phyloP scores from a whole-genome alignment of 2,113 vertebrate genomes.

The Leucosticte australis region DNA sequence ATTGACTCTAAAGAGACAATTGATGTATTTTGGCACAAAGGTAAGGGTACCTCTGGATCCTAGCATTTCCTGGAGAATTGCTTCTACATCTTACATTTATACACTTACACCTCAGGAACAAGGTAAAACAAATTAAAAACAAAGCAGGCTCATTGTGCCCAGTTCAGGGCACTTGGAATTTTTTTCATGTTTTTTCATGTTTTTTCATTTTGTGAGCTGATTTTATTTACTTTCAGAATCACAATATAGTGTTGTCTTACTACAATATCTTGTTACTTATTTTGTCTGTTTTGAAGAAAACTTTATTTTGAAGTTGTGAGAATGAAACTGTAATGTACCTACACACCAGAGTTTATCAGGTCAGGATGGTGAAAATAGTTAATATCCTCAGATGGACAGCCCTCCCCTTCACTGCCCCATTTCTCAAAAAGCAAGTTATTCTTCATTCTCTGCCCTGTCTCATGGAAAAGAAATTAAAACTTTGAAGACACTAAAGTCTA shows the following conservation, averaged over 20 bases:
- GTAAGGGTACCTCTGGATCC: background rate
- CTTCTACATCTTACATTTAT: background rate
- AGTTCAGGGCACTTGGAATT: background rate
- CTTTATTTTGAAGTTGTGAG: background rate
- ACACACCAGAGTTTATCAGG: background rate
- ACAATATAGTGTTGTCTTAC: background rate
- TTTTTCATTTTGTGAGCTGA: background rate
- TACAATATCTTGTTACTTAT: background rate
- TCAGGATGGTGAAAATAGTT: background rate
- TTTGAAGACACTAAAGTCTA: background rate
- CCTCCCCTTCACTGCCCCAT: background rate
- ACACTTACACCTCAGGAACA: background rate
- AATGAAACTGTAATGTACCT: background rate
- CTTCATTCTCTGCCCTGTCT: background rate
- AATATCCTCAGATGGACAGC: background rate
- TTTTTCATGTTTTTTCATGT: background rate
- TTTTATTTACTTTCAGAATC: background rate
- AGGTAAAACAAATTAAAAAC: background rate
- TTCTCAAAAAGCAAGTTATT: background rate
- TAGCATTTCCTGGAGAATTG: background rate
- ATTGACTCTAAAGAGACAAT: background rate
- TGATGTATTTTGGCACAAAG: background rate
- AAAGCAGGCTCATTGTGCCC: background rate
- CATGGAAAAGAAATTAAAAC: background rate
- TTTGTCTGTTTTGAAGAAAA: background rate